Conservation (phyloP, 92 coral and sea anemone species). For the Epizoanthus illoricatus region DNA sequence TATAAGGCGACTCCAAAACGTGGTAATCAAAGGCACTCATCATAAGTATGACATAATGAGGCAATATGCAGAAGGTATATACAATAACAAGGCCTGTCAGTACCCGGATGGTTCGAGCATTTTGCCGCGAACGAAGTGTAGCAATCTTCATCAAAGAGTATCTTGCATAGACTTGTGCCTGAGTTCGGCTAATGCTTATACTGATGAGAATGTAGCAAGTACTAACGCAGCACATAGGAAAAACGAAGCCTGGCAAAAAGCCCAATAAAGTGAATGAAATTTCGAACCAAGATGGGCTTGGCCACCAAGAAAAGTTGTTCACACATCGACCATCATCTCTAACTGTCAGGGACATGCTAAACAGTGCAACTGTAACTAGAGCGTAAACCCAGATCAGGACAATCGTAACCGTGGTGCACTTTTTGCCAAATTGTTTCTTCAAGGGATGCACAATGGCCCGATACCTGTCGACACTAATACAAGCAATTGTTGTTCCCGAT, state of each 20-base stretch:
- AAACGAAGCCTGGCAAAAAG: slow-evolving; percentile 41
- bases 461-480: slow-evolving; percentile 26
- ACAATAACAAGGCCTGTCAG: slow-evolving; percentile 26
- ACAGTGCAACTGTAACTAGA: too few relatives aligned
- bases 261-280: slow-evolving; percentile 37
- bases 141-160: slow-evolving; percentile 1
- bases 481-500: slow-evolving; percentile 37
- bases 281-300: slow-evolving; percentile 4
- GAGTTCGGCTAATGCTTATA: slow-evolving; percentile 1
- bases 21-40: slow-evolving; percentile 21
- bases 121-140: slow-evolving; percentile 38
- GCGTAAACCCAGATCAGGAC: slow-evolving; percentile 1
- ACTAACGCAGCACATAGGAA: slow-evolving; percentile 42
- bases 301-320: too few relatives aligned
- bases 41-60: slow-evolving; percentile 33
- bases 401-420: neutral
- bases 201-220: slow-evolving; percentile 44
- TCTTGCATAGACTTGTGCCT: neutral
- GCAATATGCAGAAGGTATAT: slow-evolving; percentile 36
- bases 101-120: slow-evolving; percentile 42
- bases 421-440: slow-evolving; percentile 3
- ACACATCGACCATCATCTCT: too few relatives aligned
- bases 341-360: too few relatives aligned
- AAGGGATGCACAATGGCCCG: slow-evolving; percentile 33
- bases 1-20: slow-evolving; percentile 37